A percentile compares a stretch with the other conserved stretches of the same genome.
Conservation (phyloP, 92 coral and sea anemone genomes). For the Actinernus sp. region DNA sequence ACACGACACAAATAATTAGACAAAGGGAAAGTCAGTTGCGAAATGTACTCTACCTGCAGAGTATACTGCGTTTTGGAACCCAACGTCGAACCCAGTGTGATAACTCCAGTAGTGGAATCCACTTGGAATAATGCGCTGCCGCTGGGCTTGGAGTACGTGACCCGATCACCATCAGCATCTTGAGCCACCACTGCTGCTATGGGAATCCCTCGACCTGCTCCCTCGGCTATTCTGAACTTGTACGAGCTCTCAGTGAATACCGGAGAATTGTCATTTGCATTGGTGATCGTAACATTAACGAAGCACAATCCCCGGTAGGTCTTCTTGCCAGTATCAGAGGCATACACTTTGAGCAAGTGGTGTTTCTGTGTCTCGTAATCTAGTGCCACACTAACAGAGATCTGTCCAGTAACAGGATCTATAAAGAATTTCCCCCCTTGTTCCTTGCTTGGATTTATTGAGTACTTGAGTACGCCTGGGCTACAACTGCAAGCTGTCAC, state of each 20-base stretch:
- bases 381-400: constrained; percentile 61
- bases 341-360: constrained; percentile 65
- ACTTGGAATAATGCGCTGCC: constrained; percentile 58
- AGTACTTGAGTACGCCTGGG: constrained; percentile 58
- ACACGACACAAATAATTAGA: too few species aligned
- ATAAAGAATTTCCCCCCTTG: constrained; percentile 42
- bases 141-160: constrained; percentile 41
- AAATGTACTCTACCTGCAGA: constrained; percentile 50
- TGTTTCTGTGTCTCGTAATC: constrained; percentile 64
- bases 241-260: constrained; percentile 52
- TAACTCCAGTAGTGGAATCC: constrained; percentile 60
- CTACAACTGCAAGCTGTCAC: constrained; percentile 56
- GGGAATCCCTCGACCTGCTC: constrained; percentile 52
- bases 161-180: constrained; percentile 58
- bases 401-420: constrained; percentile 70
- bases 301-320: constrained; percentile 57
- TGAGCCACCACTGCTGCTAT: constrained; percentile 69
- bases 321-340: constrained; percentile 68
- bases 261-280: constrained; percentile 86
- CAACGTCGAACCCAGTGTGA: constrained; percentile 32
- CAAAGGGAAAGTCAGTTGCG: too few species aligned
- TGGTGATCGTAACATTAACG: constrained; percentile 69
- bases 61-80: constrained; percentile 62
- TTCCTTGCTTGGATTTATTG: constrained; percentile 49
- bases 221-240: constrained; percentile 66